A percentile compares a stretch with the other conserved stretches of the same genome.
These are phyloP conservation scores for Ctenopoma kingsleyae DNA, from an alignment of 2,797 vertebrate species.

Conservation along the genomic window DNA sequence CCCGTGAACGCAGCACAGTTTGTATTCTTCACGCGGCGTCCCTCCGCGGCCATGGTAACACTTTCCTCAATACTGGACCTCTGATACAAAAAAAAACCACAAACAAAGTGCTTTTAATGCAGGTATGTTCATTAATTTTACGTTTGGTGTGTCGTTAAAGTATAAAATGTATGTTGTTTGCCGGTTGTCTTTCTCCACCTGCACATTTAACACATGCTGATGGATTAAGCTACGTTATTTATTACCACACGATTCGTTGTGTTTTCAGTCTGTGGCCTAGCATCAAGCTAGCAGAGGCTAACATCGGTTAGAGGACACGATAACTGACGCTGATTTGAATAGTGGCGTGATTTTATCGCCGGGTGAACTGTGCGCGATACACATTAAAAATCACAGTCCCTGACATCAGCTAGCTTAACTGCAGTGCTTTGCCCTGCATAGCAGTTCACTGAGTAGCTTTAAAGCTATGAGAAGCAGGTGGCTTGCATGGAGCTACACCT, in stretches of 20 bases:
- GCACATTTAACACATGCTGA: background rate
- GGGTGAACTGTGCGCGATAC: background rate
- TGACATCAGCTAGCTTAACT: slow-evolving; percentile 34
- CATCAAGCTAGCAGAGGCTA: slow-evolving; percentile 58
- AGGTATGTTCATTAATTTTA: slow-evolving; percentile 40
- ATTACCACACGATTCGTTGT: slow-evolving; percentile 51
- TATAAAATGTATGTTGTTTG: rapidly evolving
- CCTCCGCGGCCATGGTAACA: slow-evolving; percentile 87
- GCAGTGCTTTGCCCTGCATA: slow-evolving; percentile 13
- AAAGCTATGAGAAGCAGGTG: background rate
- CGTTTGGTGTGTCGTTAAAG: rapidly evolving
- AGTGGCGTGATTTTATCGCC: background rate
- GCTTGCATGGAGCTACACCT: background rate
- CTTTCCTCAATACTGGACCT: slow-evolving; percentile 34
- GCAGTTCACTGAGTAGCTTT: background rate
- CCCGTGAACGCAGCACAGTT: slow-evolving; percentile 51
- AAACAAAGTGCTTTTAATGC: slow-evolving; percentile 47
- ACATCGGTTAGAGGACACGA: background rate
- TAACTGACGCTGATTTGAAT: slow-evolving; percentile 28
- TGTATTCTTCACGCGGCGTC: slow-evolving; percentile 77
- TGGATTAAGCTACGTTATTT: slow-evolving; percentile 54
- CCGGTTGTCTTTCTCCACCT: slow-evolving; percentile 1
- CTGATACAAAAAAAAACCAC: slow-evolving; percentile 23
- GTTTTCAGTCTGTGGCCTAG: slow-evolving; percentile 70
- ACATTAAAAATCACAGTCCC: slow-evolving; percentile 26